A percentile compares a stretch with the other conserved stretches of the same genome.
phyloP scores from a whole-genome alignment of 2,113 vertebrate genomes.

The Tapirus terrestris region DNA sequence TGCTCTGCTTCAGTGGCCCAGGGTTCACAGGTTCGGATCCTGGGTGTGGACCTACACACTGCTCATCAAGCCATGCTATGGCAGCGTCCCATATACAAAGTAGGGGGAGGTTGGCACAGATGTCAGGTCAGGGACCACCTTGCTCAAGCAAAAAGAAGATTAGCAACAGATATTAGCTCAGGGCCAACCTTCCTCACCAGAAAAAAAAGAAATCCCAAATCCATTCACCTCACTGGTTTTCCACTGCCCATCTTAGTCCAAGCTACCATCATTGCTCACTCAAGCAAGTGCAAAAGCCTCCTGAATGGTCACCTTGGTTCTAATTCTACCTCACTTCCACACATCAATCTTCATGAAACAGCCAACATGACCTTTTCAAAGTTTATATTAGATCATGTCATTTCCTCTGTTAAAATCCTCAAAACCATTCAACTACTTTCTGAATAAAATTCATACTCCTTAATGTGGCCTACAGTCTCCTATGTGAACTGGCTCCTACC shows the following conservation, averaged over 20 bases:
- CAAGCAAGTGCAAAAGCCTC: background rate
- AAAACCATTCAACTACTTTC: background rate
- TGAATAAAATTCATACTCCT: background rate
- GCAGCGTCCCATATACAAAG: too few species aligned
- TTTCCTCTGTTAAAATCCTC: background rate
- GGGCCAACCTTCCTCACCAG: too few species aligned
- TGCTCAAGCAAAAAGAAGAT: too few species aligned
- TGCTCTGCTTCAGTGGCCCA: too few species aligned
- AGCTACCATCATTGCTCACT: background rate
- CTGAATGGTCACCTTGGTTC: background rate
- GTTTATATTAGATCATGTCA: background rate
- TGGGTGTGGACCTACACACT: too few species aligned
- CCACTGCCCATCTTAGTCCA: background rate
- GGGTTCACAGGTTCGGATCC: too few species aligned
- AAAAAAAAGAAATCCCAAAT: background rate
- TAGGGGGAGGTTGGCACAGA: too few species aligned
- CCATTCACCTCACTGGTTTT: background rate
- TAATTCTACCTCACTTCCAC: background rate
- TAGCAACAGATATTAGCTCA: too few species aligned
- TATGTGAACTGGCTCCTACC: background rate
- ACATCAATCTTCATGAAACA: background rate
- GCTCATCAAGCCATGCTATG: too few species aligned
- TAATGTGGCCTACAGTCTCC: background rate
- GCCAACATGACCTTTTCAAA: background rate
- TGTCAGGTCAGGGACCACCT: too few species aligned